Percentiles rank a stretch among this genome's conserved stretches.
phyloP scores from a whole-genome alignment of 1,140 invertebrate species.

The Hestina assimilis region DNA sequence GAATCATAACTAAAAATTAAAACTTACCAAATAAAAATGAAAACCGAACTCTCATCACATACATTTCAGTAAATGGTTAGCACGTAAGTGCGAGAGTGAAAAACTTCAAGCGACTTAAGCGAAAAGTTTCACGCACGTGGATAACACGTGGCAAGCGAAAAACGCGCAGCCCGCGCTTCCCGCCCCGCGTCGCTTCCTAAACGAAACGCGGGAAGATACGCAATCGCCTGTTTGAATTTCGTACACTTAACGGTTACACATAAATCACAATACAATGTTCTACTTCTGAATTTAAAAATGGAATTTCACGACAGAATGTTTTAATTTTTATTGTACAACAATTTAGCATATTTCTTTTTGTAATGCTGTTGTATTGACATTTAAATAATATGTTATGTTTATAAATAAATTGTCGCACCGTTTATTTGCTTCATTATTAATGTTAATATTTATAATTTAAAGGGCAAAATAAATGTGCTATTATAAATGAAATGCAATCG shows the following conservation, averaged over 20 bases:
- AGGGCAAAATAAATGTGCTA: too few relatives aligned
- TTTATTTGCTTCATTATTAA: too few relatives aligned
- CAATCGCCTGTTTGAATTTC: constrained; percentile 3
- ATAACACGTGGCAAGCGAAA: constrained; percentile 17
- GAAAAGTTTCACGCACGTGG: constrained; percentile 17
- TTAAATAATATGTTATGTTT: too few relatives aligned
- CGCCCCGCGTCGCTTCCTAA: not conserved
- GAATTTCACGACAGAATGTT: too few relatives aligned
- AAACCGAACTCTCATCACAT: not conserved
- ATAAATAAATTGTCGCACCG: too few relatives aligned
- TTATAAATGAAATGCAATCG: too few relatives aligned
- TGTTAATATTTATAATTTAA: too few relatives aligned
- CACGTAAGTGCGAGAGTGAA: not conserved
- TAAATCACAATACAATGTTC: not conserved
- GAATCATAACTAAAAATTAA: not conserved
- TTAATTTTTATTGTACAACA: too few relatives aligned
- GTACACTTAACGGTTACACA: not conserved
- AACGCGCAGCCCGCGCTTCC: constrained; percentile 12
- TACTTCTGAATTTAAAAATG: not conserved
- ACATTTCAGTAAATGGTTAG: too few relatives aligned
- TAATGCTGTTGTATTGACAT: too few relatives aligned
- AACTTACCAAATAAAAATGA: not conserved
- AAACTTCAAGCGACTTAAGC: constrained; percentile 7
- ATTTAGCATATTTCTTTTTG: too few relatives aligned
- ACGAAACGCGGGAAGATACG: constrained; percentile 4